phyloP scores from a whole-genome alignment of 2,797 vertebrate species.

The Lagocephalus sceleratus region DNA sequence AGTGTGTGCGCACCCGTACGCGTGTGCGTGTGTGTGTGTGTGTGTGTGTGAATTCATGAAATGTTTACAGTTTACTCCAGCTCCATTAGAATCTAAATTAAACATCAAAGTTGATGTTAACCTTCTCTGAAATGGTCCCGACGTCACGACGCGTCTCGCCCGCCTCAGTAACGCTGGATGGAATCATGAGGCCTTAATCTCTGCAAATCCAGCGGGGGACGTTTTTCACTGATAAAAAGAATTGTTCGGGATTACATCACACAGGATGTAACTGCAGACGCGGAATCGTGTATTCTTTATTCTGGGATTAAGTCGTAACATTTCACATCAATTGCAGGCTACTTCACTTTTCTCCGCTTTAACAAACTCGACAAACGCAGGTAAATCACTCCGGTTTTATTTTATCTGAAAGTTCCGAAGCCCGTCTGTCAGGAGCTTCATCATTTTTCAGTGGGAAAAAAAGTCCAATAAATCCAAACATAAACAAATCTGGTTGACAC shows the following conservation, averaged over 20 bases:
- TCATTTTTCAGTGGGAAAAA: slow-evolving; percentile 54
- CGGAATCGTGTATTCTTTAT: not conserved
- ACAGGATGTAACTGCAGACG: not conserved
- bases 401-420: slow-evolving; percentile 28
- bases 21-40: too few species aligned
- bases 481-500: slow-evolving; percentile 69
- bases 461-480: slow-evolving; percentile 68
- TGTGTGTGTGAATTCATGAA: too few species aligned
- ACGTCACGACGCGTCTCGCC: too few species aligned
- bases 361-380: slow-evolving; percentile 21
- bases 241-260: not conserved
- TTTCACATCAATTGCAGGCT: not conserved
- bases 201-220: too few species aligned
- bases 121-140: too few species aligned
- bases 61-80: not conserved
- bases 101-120: too few species aligned
- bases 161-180: too few species aligned
- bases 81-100: not conserved
- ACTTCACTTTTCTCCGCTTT: not conserved
- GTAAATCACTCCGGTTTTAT: slow-evolving; percentile 23
- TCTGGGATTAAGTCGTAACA: not conserved
- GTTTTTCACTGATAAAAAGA: too few species aligned
- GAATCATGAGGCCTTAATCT: too few species aligned
- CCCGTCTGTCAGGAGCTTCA: slow-evolving; percentile 44
- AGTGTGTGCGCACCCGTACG: too few species aligned